These are phyloP conservation scores for Sinelater perroti DNA, from an alignment of 2,888 invertebrate genomes.

Conservation along the genomic window DNA sequence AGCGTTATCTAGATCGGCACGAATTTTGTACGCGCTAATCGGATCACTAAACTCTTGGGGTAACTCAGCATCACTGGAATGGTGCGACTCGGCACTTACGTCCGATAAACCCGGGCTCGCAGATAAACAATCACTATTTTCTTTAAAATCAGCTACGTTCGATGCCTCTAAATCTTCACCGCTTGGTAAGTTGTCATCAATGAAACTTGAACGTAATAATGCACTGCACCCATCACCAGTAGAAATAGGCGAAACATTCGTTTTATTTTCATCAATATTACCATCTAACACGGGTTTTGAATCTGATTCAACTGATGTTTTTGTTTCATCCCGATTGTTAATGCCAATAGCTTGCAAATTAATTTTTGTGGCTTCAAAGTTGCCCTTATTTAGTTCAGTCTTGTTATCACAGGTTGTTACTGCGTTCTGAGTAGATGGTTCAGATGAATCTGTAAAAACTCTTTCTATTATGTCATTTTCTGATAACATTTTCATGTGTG, in stretches of 20 bases:
- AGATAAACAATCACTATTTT: slow-evolving; percentile 42
- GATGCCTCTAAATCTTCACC: not conserved
- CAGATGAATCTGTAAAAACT: slow-evolving; percentile 10
- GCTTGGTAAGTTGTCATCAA: slow-evolving; percentile 10
- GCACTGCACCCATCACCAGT: slow-evolving; percentile 8
- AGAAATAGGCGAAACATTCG: slow-evolving; percentile 2
- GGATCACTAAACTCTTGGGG: slow-evolving; percentile 1
- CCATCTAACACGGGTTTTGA: no score
- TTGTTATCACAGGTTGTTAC: slow-evolving; percentile 36
- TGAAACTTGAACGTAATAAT: not conserved
- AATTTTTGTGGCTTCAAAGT: slow-evolving; percentile 40
- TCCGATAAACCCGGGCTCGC: slow-evolving; percentile 56
- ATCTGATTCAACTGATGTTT: slow-evolving; percentile 5
- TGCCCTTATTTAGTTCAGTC: slow-evolving; percentile 38
- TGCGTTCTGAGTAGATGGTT: not conserved
- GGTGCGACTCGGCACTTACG: slow-evolving; percentile 56
- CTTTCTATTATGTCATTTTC: slow-evolving; percentile 38
- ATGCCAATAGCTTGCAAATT: slow-evolving; percentile 13
- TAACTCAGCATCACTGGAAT: slow-evolving; percentile 51
- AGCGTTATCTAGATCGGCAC: slow-evolving; percentile 20
- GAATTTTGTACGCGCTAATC: not conserved
- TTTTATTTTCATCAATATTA: no score
- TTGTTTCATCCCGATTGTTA: slow-evolving; percentile 1
- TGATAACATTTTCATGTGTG: slow-evolving; percentile 54
- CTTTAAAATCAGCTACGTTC: slow-evolving; percentile 13